Evolutionary conservation across 1,140 invertebrate genomes (phyloP), one percentile per base, ranked within the genome.

Genomic region (Leguminivora glycinivorella): DNA sequence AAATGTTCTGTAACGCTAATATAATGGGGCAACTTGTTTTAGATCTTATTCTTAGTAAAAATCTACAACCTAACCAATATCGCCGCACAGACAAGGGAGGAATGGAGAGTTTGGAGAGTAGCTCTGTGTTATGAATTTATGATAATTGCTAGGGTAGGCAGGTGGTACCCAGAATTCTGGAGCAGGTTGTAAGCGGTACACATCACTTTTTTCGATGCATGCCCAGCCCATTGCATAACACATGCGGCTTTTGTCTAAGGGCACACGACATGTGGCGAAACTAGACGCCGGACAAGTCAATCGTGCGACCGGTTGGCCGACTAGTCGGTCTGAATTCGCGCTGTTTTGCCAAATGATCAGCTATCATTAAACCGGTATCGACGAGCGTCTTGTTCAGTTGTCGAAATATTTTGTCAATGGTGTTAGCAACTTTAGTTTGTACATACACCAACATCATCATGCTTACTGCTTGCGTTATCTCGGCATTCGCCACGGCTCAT

Each of bases 211-310:
- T 52, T 19, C 19, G 43, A 52, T 43, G n/a, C 47, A 22, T 22
- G 47, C 47, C 19, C 47, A 9, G 47, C 0, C 19, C 19, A 52
- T 71, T 68, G 60, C 68, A 67, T 68, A 68, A 67, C 58, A 52
- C 68, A 40, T 68, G 19, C 70, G 68, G 63, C 67, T 67, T 75
- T 76, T 71, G 52, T 56, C 66, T 75, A 63, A 63, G 58, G 58
- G 58, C 58, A 31, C 26, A 63, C 58, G 26, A 29, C 67, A 69
- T 81, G 80, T 83, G 75, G 78, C 75, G 80, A 82, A 77, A 78
- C 78, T 74, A 73, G 68, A 52, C 47, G 47, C 47, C 79, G 81
- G 78, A 83, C 82, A 84, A 81, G 84, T 88, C 83, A 85, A 77
- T 86, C 85, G 84, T 84, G 85, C 76, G 71, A 67, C 75, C 63